Evolutionary conservation across 2,797 vertebrate species (phyloP).

Genomic region (Ctenopoma kingsleyae): DNA sequence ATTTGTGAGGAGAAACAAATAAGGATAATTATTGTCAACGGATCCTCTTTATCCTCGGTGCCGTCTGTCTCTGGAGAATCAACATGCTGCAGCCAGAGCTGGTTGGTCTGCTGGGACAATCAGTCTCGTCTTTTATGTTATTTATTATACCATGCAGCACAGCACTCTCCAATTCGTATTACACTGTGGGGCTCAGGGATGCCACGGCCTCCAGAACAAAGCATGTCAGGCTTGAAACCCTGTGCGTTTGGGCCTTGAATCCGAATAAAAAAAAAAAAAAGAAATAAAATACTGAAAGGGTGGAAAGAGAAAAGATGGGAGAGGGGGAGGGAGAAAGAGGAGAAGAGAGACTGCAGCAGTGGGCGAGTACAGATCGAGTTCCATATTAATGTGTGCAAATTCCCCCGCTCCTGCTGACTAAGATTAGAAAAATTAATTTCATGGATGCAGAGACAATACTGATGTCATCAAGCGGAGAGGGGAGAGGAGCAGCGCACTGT

Average conservation of each 20-base stretch:
- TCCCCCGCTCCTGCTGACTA: slow-evolving; percentile 86
- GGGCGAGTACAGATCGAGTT: slow-evolving; percentile 78
- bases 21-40: slow-evolving; percentile 79
- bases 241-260: slow-evolving; percentile 49
- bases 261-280: slow-evolving; percentile 1
- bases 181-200: slow-evolving; percentile 42
- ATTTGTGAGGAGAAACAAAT: slow-evolving; percentile 80
- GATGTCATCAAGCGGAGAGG: slow-evolving; percentile 84
- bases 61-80: slow-evolving; percentile 71
- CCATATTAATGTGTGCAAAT: slow-evolving; percentile 87
- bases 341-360: slow-evolving; percentile 74
- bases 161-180: slow-evolving; percentile 54
- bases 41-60: slow-evolving; percentile 76
- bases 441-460: slow-evolving; percentile 88
- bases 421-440: slow-evolving; percentile 89
- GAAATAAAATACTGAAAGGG: slow-evolving; percentile 28
- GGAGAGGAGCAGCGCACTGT: slow-evolving; percentile 68
- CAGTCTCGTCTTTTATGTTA: slow-evolving; percentile 68
- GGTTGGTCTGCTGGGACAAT: slow-evolving; percentile 70
- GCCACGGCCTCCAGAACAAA: slow-evolving; percentile 69
- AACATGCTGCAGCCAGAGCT: slow-evolving; percentile 67
- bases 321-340: slow-evolving; percentile 38
- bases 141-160: slow-evolving; percentile 68
- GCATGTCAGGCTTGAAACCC: slow-evolving; percentile 52
- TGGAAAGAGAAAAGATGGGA: slow-evolving; percentile 42